Evolutionary conservation across 92 coral and sea anemone genomes (phyloP).

Genomic region (Actinernus sp.): DNA sequence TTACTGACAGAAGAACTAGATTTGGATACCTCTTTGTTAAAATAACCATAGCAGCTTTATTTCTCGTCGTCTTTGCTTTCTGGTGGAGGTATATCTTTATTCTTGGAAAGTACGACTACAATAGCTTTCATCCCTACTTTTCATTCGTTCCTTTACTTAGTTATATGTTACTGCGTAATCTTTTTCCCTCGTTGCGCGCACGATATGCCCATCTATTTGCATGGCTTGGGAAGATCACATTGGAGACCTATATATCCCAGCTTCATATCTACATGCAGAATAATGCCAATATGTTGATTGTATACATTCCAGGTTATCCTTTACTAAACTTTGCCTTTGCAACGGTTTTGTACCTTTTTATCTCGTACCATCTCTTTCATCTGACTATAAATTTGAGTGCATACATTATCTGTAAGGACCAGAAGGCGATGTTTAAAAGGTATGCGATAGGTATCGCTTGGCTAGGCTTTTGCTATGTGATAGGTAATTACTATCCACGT

Average conservation of each 20-base stretch:
- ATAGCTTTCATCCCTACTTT: conserved; percentile 74
- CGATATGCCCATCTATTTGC: conserved; percentile 59
- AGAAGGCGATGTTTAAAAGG: conserved; percentile 37
- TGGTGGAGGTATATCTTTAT: conserved; percentile 72
- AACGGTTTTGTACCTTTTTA: conserved; percentile 56
- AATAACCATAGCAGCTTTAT: conserved; percentile 39
- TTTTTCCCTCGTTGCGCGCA: conserved; percentile 67
- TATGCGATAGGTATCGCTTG: conserved; percentile 36
- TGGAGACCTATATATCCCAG: conserved; percentile 88
- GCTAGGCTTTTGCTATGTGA: conserved; percentile 62
- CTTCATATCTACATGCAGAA: conserved; percentile 83
- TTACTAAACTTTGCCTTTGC: conserved; percentile 74
- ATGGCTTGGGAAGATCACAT: conserved; percentile 84
- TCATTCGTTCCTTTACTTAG: conserved; percentile 75
- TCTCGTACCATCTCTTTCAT: conserved; percentile 74
- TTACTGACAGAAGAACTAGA: conserved; percentile 22
- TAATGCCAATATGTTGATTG: conserved; percentile 68
- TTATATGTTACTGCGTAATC: conserved; percentile 73
- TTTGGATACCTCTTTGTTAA: conserved; percentile 27
- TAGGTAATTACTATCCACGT: no score
- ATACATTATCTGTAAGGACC: conserved; percentile 67
- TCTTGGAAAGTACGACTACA: conserved; percentile 73
- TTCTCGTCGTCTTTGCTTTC: conserved; percentile 22
- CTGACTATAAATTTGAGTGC: conserved; percentile 71
- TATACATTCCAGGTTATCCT: conserved; percentile 77